Percentiles rank a stretch among this genome's conserved stretches.
phyloP scores from a whole-genome alignment of 2,113 vertebrate genomes.

The Solea solea region DNA sequence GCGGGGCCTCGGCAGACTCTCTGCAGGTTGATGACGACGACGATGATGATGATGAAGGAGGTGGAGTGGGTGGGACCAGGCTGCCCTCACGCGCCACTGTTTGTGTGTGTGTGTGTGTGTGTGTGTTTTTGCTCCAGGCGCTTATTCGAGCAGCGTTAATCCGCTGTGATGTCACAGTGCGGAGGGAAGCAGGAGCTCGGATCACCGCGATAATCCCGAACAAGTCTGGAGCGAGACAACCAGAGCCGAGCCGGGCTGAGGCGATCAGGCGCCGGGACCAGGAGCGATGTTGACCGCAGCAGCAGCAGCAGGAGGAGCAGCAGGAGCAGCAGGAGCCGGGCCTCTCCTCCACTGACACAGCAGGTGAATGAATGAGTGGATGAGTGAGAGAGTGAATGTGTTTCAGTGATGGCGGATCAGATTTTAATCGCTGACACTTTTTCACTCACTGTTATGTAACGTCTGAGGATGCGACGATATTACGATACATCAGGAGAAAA shows the following conservation, averaged over 20 bases:
- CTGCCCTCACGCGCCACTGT: constrained; percentile 17
- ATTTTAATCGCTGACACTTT: no score
- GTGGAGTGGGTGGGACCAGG: constrained; percentile 39
- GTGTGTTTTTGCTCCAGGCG: constrained; percentile 57
- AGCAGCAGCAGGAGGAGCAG: constrained; percentile 8
- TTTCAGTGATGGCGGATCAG: no score
- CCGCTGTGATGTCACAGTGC: constrained; percentile 81
- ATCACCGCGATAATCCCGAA: constrained; percentile 65
- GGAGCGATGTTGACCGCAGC: constrained; percentile 44
- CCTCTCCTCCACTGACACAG: constrained; percentile 64
- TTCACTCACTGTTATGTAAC: no score
- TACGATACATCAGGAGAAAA: no score
- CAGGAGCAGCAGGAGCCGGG: constrained; percentile 35
- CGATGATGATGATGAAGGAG: not conserved
- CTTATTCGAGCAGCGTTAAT: constrained; percentile 75
- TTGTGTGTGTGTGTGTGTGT: constrained; percentile 24
- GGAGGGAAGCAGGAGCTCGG: constrained; percentile 75
- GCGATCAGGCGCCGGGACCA: constrained; percentile 9
- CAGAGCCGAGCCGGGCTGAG: constrained; percentile 18
- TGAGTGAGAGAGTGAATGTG: no score
- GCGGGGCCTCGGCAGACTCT: constrained; percentile 12
- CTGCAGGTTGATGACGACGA: constrained; percentile 14
- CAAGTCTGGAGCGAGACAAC: constrained; percentile 50
- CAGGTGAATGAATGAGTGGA: constrained; percentile 62
- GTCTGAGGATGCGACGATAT: no score